A percentile compares a stretch with the other conserved stretches of the same genome.
These are phyloP conservation scores for Phaenicophaeus curvirostris DNA, from an alignment of 2,797 vertebrate species.

Conservation along the genomic window DNA sequence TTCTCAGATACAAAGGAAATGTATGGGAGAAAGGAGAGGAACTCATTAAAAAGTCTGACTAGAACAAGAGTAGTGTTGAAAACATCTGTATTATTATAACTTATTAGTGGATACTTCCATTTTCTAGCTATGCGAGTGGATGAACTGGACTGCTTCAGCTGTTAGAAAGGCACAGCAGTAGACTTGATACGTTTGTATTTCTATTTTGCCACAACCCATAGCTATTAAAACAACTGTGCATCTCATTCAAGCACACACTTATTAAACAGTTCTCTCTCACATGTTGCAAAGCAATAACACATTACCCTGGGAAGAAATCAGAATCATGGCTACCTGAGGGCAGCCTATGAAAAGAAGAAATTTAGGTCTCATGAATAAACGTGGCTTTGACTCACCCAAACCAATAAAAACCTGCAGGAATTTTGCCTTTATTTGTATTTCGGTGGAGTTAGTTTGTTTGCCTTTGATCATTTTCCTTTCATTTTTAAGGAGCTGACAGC, in stretches of 20 bases:
- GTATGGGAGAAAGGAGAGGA: not conserved
- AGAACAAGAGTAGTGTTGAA: not conserved
- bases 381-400: not conserved
- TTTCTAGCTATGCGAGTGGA: not conserved
- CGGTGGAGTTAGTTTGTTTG: fast-evolving
- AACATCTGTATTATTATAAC: not conserved
- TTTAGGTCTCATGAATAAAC: not conserved
- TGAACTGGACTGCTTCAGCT: not conserved
- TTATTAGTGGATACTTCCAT: not conserved
- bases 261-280: not conserved
- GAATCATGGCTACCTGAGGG: not conserved
- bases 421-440: not conserved
- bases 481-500: not conserved
- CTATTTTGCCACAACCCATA: not conserved
- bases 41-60: not conserved
- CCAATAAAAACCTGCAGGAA: not conserved
- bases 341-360: not conserved
- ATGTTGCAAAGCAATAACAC: not conserved
- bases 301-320: not conserved
- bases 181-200: not conserved
- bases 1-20: not conserved
- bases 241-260: not conserved
- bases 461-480: not conserved
- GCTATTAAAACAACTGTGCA: not conserved
- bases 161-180: not conserved